Conservation (phyloP, 2,888 invertebrate species). For the Aromia moschata region DNA sequence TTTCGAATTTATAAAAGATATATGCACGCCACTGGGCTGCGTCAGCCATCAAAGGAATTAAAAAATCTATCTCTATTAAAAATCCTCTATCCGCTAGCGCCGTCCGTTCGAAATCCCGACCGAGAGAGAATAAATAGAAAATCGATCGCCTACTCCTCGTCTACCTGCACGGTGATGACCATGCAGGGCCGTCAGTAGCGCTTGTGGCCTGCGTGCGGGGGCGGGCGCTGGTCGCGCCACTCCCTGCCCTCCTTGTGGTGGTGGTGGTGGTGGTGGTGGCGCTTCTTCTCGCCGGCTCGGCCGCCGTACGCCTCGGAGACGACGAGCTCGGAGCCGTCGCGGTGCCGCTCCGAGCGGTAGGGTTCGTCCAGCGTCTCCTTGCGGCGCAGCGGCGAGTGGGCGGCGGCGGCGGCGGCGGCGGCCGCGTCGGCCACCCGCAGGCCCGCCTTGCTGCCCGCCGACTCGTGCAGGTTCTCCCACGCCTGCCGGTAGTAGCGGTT, state of each 20-base stretch:
- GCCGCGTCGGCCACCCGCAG: slow-evolving; percentile 60
- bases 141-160: too few species aligned
- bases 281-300: slow-evolving; percentile 69
- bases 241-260: slow-evolving; percentile 71
- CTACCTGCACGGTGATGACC: slow-evolving; percentile 59
- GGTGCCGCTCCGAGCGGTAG: slow-evolving; percentile 61
- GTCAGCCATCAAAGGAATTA: too few species aligned
- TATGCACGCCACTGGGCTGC: too few species aligned
- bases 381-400: slow-evolving; percentile 70
- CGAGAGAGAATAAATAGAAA: too few species aligned
- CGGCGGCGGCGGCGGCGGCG: slow-evolving; percentile 60
- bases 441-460: slow-evolving; percentile 70
- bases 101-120: too few species aligned
- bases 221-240: slow-evolving; percentile 64
- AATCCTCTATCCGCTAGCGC: too few species aligned
- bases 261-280: slow-evolving; percentile 82
- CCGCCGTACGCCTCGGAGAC: slow-evolving; percentile 69
- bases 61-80: too few species aligned
- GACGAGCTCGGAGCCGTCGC: slow-evolving; percentile 81
- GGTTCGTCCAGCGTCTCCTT: slow-evolving; percentile 80
- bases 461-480: slow-evolving; percentile 92
- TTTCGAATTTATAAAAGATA: too few species aligned
- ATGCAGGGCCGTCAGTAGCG: slow-evolving; percentile 63
- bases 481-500: slow-evolving; percentile 91
- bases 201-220: slow-evolving; percentile 67